Evolutionary conservation across 53 echinoderm and acorn worm genomes (phyloP).

Genomic region (Holothuria leucospilota): DNA sequence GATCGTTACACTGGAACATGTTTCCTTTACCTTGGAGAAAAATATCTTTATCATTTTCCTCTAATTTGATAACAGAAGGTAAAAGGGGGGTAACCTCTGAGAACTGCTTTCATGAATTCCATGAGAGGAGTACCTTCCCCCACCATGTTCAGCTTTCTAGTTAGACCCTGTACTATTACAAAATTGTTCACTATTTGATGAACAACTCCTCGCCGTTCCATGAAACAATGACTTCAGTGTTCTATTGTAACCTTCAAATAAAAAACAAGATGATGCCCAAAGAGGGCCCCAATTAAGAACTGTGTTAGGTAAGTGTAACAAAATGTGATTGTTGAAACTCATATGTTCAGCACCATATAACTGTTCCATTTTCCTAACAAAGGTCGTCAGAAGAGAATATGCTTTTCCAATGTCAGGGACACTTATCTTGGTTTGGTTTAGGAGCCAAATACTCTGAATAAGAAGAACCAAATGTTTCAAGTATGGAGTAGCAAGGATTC

Average conservation of each 20-base stretch:
- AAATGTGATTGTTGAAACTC: not conserved
- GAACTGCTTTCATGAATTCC: too few species aligned
- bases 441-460: not conserved
- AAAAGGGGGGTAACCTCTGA: slow-evolving; percentile 10
- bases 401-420: not conserved
- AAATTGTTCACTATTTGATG: not conserved
- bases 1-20: slow-evolving; percentile 8
- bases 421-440: not conserved
- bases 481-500: not conserved
- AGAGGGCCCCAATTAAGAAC: slow-evolving; percentile 8
- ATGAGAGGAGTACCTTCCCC: too few species aligned
- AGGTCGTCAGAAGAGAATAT: not conserved
- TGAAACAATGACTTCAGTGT: not conserved
- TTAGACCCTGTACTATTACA: not conserved
- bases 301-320: slow-evolving; percentile 6
- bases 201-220: not conserved
- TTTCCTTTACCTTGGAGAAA: slow-evolving; percentile 14
- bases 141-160: too few species aligned
- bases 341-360: slow-evolving; percentile 15
- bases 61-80: not conserved
- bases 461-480: not conserved
- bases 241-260: slow-evolving; percentile 15
- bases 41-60: not conserved
- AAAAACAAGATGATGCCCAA: slow-evolving; percentile 12
- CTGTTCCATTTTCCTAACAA: not conserved